Base-by-base conservation (phyloP, 2,888 invertebrate genomes). In the Brachypalpus laphriformis region DNA sequence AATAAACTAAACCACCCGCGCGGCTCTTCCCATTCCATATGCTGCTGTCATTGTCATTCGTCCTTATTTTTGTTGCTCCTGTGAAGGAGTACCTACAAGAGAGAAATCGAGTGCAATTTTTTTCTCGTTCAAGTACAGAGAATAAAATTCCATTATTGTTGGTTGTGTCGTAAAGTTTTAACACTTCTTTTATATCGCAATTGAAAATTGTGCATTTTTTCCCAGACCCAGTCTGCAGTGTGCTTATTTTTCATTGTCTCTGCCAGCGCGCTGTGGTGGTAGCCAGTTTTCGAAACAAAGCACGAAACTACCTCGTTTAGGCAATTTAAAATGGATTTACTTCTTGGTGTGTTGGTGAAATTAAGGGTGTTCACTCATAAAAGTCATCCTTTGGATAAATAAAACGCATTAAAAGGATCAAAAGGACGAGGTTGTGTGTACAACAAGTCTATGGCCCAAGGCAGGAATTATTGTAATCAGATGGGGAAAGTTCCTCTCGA, bases 91-190 rank as follows among this genome's bases (percentile, higher is more conserved):
- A 9, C 34, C 34, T 9, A 31, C 51, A 45, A 2, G 20, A 18
- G 51, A 49, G 28, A 54, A 71, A 54, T 76, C 56, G 49, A 57
- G 45, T 54, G 68, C 66, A 80, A 25, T 20, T 66, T 70, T 61
- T 61, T 59, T 11, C 72, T 47, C 57, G 14, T 16, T 82, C 65
- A 75, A 74, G 70, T 83, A 25, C 25, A 75, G 49, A 42, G 45
- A 80, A 83, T 83, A 63, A 85, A 85, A 85, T 85, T 85, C 80
- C 81, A 85, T 85, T 85, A 85, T 76, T 75, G 81, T 71, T 81
- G 75, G 85, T 81, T 81, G 85, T 85, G 81, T 85, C 85, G 85
- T 85, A 81, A 85, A 85, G 85, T 85, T 85, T 85, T 85, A 85
- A 85, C 80, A 85, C 85, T 85, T 59, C 83, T 81, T 85, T 85